Evolutionary conservation across 1,140 invertebrate genomes (phyloP).

Genomic region (Papilio glaucus): DNA sequence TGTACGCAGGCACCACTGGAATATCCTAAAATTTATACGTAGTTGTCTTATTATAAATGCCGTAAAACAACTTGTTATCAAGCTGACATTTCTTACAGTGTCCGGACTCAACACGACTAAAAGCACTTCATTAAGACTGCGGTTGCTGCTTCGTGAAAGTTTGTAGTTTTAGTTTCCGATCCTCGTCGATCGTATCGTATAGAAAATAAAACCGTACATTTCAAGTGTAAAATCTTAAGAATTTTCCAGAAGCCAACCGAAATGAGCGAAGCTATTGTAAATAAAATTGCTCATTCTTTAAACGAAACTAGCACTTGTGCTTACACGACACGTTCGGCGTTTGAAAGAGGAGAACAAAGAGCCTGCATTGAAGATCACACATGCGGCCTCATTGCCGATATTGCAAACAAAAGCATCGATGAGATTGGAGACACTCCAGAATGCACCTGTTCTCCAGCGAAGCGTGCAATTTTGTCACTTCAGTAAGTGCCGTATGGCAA

Average conservation of each 20-base stretch:
- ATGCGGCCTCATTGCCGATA: constrained; percentile 63
- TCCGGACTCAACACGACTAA: constrained; percentile 37
- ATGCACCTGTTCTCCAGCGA: constrained; percentile 52
- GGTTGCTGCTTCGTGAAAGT: constrained; percentile 49
- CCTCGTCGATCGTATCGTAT: constrained; percentile 39
- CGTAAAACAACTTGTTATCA: constrained; percentile 63
- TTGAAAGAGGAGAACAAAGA: constrained; percentile 69
- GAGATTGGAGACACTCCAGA: constrained; percentile 66
- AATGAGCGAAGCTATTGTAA: constrained; percentile 47
- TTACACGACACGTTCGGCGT: constrained; percentile 72
- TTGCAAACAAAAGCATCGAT: constrained; percentile 65
- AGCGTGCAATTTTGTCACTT: constrained; percentile 30
- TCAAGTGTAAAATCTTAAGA: constrained; percentile 23
- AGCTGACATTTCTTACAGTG: constrained; percentile 54
- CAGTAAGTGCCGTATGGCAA: neutral
- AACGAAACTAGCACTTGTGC: constrained; percentile 63
- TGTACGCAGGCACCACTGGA: no score
- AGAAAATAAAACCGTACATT: constrained; percentile 38
- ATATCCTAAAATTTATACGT: constrained; percentile 57
- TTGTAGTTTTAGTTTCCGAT: constrained; percentile 32
- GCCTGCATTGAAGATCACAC: constrained; percentile 68
- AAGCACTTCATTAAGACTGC: constrained; percentile 61
- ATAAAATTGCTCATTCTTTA: constrained; percentile 55
- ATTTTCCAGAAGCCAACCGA: constrained; percentile 35
- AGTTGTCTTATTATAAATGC: constrained; percentile 60